phyloP scores from a whole-genome alignment of 2,113 vertebrate species.

The Piprites chloris region DNA sequence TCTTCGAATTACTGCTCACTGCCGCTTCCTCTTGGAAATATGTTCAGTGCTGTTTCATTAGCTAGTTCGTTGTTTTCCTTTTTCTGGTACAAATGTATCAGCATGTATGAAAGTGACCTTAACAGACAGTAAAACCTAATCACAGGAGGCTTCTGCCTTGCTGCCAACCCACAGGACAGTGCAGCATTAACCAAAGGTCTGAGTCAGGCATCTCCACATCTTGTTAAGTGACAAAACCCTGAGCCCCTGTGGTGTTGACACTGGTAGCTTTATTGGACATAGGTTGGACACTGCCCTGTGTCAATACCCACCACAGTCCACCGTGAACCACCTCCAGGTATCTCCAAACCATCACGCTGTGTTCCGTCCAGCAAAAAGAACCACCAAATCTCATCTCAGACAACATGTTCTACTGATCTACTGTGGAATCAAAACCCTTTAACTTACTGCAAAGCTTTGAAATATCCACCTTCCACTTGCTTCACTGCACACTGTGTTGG shows the following conservation, averaged over 20 bases:
- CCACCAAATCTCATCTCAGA: background rate
- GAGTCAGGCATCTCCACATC: background rate
- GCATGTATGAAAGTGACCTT: background rate
- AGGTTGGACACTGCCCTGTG: background rate
- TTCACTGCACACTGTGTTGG: background rate
- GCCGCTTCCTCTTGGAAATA: background rate
- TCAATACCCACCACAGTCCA: background rate
- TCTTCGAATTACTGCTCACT: background rate
- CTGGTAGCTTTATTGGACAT: background rate
- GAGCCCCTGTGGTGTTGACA: background rate
- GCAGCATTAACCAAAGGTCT: background rate
- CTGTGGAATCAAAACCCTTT: background rate
- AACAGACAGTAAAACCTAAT: background rate
- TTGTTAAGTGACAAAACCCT: background rate
- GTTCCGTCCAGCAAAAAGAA: background rate
- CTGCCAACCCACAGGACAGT: background rate
- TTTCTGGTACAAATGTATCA: background rate
- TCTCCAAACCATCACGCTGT: background rate
- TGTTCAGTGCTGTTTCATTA: fast-evolving
- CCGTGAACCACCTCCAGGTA: background rate
- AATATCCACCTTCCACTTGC: background rate
- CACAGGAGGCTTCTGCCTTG: background rate
- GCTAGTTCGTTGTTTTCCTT: background rate
- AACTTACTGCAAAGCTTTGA: background rate
- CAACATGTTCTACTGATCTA: background rate